A percentile compares a stretch with the other conserved stretches of the same genome.
phyloP scores from a whole-genome alignment of 37 sponge, comb jelly and placozoan genomes.

The Petrosia ficiformis region DNA sequence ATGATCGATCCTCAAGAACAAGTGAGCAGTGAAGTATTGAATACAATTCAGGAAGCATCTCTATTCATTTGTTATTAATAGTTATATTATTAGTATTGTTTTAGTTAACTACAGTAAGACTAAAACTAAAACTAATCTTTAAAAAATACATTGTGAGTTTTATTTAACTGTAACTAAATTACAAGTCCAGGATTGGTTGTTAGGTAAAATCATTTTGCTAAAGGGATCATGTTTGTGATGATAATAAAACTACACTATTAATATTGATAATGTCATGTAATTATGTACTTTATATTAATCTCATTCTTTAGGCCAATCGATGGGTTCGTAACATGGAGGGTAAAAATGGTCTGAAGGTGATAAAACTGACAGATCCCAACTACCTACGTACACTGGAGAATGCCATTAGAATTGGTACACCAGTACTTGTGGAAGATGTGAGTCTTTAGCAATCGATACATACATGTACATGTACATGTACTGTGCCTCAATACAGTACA shows the following conservation, averaged over 20 bases:
- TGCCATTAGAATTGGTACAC: slow-evolving; percentile 95
- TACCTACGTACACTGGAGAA: slow-evolving; percentile 98
- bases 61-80: too few species aligned
- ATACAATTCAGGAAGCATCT: too few species aligned
- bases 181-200: too few species aligned
- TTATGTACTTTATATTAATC: background rate
- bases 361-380: slow-evolving; percentile 96
- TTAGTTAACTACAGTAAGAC: too few species aligned
- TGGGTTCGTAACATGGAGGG: slow-evolving; percentile 91
- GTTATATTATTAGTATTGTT: too few species aligned
- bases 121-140: too few species aligned
- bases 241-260: too few species aligned
- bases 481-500: background rate
- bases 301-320: slow-evolving; percentile 75
- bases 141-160: too few species aligned
- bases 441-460: background rate
- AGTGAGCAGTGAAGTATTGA: slow-evolving; percentile 9
- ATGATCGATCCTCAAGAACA: slow-evolving; percentile 99
- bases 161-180: too few species aligned
- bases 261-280: too few species aligned
- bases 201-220: too few species aligned
- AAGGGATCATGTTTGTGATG: too few species aligned
- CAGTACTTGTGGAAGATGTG: slow-evolving; percentile 95
- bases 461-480: slow-evolving; percentile 3
- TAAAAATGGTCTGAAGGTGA: slow-evolving; percentile 93